Conservation (phyloP, 2,888 invertebrate genomes). For the Aspidiotus rigidus region DNA sequence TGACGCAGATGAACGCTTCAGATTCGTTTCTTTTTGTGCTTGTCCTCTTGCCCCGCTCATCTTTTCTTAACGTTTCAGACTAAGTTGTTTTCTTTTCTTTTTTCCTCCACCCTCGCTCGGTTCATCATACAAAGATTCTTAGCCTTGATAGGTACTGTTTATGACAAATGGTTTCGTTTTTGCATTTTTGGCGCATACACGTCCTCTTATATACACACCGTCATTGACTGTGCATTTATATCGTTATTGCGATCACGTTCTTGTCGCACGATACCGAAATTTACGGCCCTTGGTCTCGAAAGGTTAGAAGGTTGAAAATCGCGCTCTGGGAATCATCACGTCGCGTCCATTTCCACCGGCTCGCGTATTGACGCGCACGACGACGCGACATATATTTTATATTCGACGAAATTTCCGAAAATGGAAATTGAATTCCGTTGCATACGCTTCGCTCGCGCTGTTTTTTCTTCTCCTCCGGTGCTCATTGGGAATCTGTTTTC, state of each 20-base stretch:
- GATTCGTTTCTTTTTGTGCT: background rate
- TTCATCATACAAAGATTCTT: conserved; percentile 27
- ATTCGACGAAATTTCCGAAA: background rate
- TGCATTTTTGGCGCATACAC: background rate
- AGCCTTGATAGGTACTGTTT: conserved; percentile 24
- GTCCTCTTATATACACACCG: background rate
- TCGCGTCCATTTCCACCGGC: background rate
- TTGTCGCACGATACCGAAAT: background rate
- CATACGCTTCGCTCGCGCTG: background rate
- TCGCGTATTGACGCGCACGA: background rate
- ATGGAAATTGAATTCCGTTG: conserved; percentile 1
- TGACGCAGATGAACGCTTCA: conserved; percentile 7
- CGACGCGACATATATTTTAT: background rate
- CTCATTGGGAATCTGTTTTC: background rate
- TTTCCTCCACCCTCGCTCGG: background rate
- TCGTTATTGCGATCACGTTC: conserved; percentile 31
- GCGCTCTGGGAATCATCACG: background rate
- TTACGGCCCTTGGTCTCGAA: background rate
- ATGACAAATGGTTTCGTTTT: conserved; percentile 32
- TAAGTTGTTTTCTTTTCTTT: no score
- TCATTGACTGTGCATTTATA: conserved; percentile 19
- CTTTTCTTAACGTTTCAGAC: background rate
- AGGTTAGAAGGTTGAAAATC: background rate
- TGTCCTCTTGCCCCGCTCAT: background rate
- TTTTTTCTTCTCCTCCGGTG: background rate